Conservation (phyloP, 2,113 vertebrate genomes). For the Rhinoderma darwinii region DNA sequence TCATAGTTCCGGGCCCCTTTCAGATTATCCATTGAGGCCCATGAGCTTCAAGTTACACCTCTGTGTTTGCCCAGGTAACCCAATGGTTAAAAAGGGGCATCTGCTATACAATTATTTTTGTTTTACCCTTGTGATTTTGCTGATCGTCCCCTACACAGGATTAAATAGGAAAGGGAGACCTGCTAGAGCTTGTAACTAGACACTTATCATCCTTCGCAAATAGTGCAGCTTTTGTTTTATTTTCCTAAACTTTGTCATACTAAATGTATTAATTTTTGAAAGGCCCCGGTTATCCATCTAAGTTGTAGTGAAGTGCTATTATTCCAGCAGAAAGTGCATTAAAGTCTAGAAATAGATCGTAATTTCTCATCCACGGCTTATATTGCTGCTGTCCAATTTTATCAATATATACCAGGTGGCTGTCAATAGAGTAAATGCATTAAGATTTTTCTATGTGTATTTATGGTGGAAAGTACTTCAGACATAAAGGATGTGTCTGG, state of each 20-base stretch:
- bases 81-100: too few relatives aligned
- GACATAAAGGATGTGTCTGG: not conserved
- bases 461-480: not conserved
- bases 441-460: not conserved
- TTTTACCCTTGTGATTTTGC: too few relatives aligned
- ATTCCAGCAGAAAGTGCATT: not conserved
- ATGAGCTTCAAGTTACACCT: too few relatives aligned
- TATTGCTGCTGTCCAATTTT: not conserved
- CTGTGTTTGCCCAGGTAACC: too few relatives aligned
- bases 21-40: too few relatives aligned
- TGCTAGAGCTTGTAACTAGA: not conserved
- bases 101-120: too few relatives aligned
- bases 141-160: too few relatives aligned
- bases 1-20: too few relatives aligned
- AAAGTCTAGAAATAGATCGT: not conserved
- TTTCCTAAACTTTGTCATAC: not conserved
- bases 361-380: not conserved
- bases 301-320: not conserved
- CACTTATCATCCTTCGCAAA: not conserved
- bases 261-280: not conserved
- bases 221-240: not conserved
- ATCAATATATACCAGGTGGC: constrained; percentile 1
- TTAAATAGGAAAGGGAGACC: not conserved
- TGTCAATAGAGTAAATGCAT: not conserved
- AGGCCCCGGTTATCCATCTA: not conserved